Evolutionary conservation across 2,888 invertebrate genomes (phyloP), one percentile per base, ranked within the genome.

Genomic region (Morpho deidamia): DNA sequence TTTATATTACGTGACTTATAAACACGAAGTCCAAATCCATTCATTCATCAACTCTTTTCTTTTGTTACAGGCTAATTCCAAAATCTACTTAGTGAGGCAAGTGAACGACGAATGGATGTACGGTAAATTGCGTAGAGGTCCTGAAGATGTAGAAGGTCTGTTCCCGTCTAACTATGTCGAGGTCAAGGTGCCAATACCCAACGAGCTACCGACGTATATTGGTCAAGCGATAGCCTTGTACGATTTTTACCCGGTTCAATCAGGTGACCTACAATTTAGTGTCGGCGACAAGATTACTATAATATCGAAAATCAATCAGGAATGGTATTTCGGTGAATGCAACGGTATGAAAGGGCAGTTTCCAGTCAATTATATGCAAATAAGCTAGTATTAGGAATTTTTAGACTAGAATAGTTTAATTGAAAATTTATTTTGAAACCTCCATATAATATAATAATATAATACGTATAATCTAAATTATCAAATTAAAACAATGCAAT

Each of bases 101-200:
- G 89, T 96, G 32, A 95, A 95, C 72, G 90, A 92, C 35, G 95
- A 96, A 63, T 97, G 97, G 97, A 82, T 95, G 61, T 93, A 91
- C 72, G 97, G 97, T 7, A 91, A 92, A 64, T 81, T 94, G 51
- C 92, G 91, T 51, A 81, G 78, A 64, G 93, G 92, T 57, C 40
- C 34, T 10, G 33, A 41, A 12, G 34, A 48, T 11, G 90, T 90
- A 55, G 93, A 94, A 74, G 97, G 97, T 39, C 93, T 97, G 64
- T 97, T 97, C 82, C 97, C 97, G 1, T 87, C 91, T 14, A 95
- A 92, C 79, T 97, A 95, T 80, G 91, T 97, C 61, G 92, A 95
- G 65, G 83, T 96, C 44, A 93, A 93, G 74, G 91, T 95, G 62
- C 95, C 96, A 51, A 78, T 95, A 53, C 83, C 91, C 33, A 84